phyloP scores from a whole-genome alignment of 2,113 vertebrate genomes.

The Indri indri region DNA sequence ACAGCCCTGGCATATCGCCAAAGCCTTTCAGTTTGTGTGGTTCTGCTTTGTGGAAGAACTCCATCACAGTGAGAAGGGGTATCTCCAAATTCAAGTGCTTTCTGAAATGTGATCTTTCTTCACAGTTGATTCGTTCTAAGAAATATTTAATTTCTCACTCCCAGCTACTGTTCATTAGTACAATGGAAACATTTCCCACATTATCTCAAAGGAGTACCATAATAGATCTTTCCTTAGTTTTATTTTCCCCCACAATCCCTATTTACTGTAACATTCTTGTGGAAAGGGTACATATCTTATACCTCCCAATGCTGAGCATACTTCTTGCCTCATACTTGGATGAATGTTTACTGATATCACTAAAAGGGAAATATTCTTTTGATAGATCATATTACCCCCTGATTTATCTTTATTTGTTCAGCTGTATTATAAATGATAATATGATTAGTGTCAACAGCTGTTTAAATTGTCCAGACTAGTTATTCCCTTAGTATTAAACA shows the following conservation, averaged over 20 bases:
- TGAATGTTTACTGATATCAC: neutral
- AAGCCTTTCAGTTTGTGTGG: neutral
- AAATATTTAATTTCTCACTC: neutral
- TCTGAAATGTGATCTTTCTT: neutral
- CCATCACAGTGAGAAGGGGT: neutral
- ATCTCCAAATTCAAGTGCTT: neutral
- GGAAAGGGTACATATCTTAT: neutral
- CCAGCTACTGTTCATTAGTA: neutral
- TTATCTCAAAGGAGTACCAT: neutral
- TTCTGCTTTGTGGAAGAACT: neutral
- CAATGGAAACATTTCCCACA: neutral
- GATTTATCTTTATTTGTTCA: neutral
- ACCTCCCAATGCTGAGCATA: neutral
- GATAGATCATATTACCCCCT: neutral
- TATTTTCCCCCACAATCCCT: neutral
- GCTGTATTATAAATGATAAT: neutral
- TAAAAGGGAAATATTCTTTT: neutral
- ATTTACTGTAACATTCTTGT: neutral
- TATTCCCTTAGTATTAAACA: neutral
- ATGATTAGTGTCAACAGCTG: neutral
- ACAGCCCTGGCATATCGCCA: rapidly evolving
- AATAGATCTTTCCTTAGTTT: neutral
- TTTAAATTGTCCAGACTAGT: neutral
- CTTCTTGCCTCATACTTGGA: neutral
- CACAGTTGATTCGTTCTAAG: neutral